Evolutionary conservation across 35 echinoderm and acorn worm species (phyloP), one percentile per base, ranked within the genome.

Genomic region (Ophiothrix spiculata): DNA sequence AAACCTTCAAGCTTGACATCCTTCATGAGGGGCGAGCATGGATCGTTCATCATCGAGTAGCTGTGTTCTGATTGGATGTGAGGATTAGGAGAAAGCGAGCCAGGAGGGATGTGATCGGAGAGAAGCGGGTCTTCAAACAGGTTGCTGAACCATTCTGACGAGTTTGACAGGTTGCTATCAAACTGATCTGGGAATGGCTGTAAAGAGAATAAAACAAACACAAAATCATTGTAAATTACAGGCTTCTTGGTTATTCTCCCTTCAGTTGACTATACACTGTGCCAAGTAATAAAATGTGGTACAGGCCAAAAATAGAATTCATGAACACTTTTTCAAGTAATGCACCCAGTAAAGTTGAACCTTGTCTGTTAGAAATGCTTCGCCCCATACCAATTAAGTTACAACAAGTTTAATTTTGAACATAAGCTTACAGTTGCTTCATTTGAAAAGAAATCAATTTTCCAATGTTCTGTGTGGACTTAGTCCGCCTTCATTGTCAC

Each of bases 401-500:
- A n/a, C n/a, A n/a, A n/a, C n/a, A n/a, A n/a, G n/a, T n/a, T n/a
- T n/a, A n/a, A n/a, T n/a, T n/a, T n/a, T n/a, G n/a, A n/a, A n/a
- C n/a, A n/a, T n/a, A n/a, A n/a, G n/a, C n/a, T n/a, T n/a, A n/a
- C n/a, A n/a, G n/a, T n/a, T n/a, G n/a, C n/a, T n/a, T n/a, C n/a
- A n/a, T n/a, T n/a, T n/a, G n/a, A n/a, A n/a, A n/a, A n/a, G n/a
- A n/a, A n/a, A n/a, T n/a, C n/a, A n/a, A n/a, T n/a, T n/a, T n/a
- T n/a, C n/a, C n/a, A n/a, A n/a, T n/a, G n/a, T n/a, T 77, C 95
- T 39, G 4, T 84, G 42, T 25, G 95, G 95, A 64, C 95, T 97
- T 33, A 81, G 60, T 0, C 95, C 88, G 10, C 95, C 95, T 32
- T 97, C 95, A 73, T 91, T 97, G 85, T 97, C 95, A 84, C 94